Conservation (phyloP, 1,140 invertebrate species). For the Latrodectus geometricus region DNA sequence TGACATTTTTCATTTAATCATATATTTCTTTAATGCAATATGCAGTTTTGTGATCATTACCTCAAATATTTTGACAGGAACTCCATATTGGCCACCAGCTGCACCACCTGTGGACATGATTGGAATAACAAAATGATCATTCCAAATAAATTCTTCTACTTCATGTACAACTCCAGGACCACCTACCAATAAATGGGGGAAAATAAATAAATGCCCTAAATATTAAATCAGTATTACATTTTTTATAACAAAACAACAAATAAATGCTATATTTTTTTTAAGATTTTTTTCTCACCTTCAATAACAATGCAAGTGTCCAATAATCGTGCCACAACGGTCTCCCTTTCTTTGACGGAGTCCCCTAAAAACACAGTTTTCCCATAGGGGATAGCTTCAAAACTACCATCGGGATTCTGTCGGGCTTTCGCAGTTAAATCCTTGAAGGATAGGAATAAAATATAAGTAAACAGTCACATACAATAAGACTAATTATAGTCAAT, state of each 20-base stretch:
- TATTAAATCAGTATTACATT: too few relatives aligned
- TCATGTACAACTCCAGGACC: slow-evolving; percentile 67
- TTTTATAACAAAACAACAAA: too few relatives aligned
- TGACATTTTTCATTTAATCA: neutral
- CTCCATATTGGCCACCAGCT: slow-evolving; percentile 67
- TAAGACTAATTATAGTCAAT: neutral
- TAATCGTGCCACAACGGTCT: slow-evolving; percentile 67
- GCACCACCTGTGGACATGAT: slow-evolving; percentile 67
- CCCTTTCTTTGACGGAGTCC: slow-evolving; percentile 67
- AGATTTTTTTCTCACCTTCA: slow-evolving; percentile 65
- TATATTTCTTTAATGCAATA: neutral
- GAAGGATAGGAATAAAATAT: neutral
- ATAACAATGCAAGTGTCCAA: slow-evolving; percentile 69
- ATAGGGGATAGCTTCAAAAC: slow-evolving; percentile 66
- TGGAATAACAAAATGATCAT: slow-evolving; percentile 69
- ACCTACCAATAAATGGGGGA: slow-evolving; percentile 61
- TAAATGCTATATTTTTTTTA: too few relatives aligned
- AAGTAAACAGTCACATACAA: too few relatives aligned
- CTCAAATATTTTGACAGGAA: slow-evolving; percentile 68
- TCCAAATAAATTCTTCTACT: slow-evolving; percentile 70
- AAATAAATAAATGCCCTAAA: too few relatives aligned
- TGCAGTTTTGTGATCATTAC: slow-evolving; percentile 6
- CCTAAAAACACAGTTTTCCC: slow-evolving; percentile 69
- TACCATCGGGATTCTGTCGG: slow-evolving; percentile 67
- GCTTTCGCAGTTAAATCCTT: slow-evolving; percentile 63